A percentile compares a stretch with the other conserved stretches of the same genome.
These are phyloP conservation scores for Nilaparvata lugens DNA, from an alignment of 1,140 invertebrate genomes.

Conservation along the genomic window DNA sequence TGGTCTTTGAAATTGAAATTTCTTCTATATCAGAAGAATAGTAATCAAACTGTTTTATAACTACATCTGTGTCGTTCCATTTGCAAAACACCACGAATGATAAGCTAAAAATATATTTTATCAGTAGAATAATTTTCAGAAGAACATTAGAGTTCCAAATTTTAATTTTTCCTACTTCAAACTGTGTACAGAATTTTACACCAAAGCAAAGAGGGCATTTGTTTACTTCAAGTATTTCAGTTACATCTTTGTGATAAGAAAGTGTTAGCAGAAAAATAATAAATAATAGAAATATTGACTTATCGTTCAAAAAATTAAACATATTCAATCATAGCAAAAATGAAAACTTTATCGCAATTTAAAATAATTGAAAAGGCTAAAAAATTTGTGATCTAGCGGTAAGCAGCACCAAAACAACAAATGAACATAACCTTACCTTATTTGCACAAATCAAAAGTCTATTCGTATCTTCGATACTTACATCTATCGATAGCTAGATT, in stretches of 20 bases:
- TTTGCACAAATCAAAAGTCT: too few relatives aligned
- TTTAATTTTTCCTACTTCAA: constrained; percentile 3
- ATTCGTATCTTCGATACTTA: too few relatives aligned
- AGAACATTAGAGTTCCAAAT: constrained; percentile 3
- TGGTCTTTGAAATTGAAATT: not conserved
- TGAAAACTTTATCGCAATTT: too few relatives aligned
- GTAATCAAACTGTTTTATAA: constrained; percentile 14
- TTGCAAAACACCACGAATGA: constrained; percentile 9
- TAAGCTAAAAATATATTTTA: constrained; percentile 1
- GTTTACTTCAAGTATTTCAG: not conserved
- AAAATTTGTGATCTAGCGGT: too few relatives aligned
- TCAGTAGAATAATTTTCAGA: not conserved
- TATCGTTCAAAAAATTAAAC: too few relatives aligned
- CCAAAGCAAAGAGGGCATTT: constrained; percentile 20
- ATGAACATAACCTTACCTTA: too few relatives aligned
- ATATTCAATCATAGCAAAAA: too few relatives aligned
- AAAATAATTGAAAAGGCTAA: too few relatives aligned
- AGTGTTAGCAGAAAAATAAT: too few relatives aligned
- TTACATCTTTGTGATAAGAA: not conserved
- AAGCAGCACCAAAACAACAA: too few relatives aligned
- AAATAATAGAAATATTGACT: too few relatives aligned
- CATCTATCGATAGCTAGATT: too few relatives aligned
- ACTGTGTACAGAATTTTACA: not conserved
- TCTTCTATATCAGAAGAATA: constrained; percentile 4
- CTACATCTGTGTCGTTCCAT: constrained; percentile 4